These are phyloP conservation scores for Buathra laborator DNA, from an alignment of 2,888 invertebrate species.

Conservation along the genomic window DNA sequence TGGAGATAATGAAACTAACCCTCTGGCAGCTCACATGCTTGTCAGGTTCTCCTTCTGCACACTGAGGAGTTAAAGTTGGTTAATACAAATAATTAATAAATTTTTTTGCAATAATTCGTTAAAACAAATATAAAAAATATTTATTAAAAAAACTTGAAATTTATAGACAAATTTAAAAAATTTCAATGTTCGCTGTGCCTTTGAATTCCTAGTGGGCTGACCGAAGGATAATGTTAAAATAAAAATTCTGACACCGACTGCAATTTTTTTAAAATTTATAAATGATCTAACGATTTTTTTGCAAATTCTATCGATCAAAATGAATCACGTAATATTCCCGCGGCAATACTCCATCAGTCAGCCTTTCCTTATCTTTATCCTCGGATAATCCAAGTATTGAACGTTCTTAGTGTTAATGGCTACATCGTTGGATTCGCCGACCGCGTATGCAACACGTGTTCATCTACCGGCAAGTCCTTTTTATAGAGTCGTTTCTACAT, in stretches of 20 bases:
- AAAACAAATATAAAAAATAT: no score
- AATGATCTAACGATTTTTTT: no score
- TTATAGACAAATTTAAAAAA: no score
- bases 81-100: no score
- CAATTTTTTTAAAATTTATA: no score
- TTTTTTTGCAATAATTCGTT: no score
- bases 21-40: neutral
- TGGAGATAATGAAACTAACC: neutral
- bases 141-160: no score
- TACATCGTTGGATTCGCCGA: conserved; percentile 25
- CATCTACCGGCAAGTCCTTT: conserved; percentile 33
- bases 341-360: conserved; percentile 24
- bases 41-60: neutral
- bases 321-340: conserved; percentile 4
- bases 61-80: neutral
- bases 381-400: conserved; percentile 23
- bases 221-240: no score
- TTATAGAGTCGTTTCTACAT: neutral
- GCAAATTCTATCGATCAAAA: no score
- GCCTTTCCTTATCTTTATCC: conserved; percentile 22
- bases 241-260: no score
- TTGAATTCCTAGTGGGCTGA: no score
- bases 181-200: no score
- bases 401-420: conserved; percentile 46
- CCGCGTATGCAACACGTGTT: conserved; percentile 39